Evolutionary conservation across 2,888 invertebrate genomes (phyloP).

Genomic region (Melanargia galathea): DNA sequence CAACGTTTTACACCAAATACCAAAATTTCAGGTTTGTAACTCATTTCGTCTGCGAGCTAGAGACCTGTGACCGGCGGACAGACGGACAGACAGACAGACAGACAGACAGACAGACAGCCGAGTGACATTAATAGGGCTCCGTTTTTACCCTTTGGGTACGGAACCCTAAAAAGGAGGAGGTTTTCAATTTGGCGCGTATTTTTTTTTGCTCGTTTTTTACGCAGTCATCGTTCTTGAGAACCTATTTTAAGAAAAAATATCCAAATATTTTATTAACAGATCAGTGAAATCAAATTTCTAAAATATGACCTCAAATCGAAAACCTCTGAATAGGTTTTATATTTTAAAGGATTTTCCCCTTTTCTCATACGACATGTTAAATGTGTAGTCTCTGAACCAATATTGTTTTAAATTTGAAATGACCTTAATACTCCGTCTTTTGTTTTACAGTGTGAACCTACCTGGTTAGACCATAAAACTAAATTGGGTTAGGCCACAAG

Average conservation of each 20-base stretch:
- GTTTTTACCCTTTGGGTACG: too few relatives aligned
- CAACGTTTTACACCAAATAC: too few relatives aligned
- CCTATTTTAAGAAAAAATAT: not conserved
- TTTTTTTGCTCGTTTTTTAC: too few relatives aligned
- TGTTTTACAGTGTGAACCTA: not conserved
- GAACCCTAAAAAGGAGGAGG: too few relatives aligned
- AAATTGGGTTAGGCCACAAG: slow-evolving; percentile 9
- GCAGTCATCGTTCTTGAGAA: not conserved
- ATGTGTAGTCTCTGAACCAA: not conserved
- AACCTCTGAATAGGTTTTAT: not conserved
- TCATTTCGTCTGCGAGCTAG: too few relatives aligned
- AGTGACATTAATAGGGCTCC: too few relatives aligned
- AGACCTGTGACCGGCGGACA: too few relatives aligned
- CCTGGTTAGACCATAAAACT: slow-evolving; percentile 9
- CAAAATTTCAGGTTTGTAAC: too few relatives aligned
- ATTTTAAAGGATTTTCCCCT: not conserved
- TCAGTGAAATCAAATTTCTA: not conserved
- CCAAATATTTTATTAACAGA: too few relatives aligned
- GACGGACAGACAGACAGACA: too few relatives aligned
- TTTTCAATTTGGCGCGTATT: too few relatives aligned
- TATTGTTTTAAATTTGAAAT: not conserved
- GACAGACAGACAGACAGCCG: too few relatives aligned
- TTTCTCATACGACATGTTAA: not conserved
- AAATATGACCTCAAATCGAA: not conserved
- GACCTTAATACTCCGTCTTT: not conserved